Conservation (phyloP, 2,888 invertebrate genomes). For the Drosophila flavopinicola region DNA sequence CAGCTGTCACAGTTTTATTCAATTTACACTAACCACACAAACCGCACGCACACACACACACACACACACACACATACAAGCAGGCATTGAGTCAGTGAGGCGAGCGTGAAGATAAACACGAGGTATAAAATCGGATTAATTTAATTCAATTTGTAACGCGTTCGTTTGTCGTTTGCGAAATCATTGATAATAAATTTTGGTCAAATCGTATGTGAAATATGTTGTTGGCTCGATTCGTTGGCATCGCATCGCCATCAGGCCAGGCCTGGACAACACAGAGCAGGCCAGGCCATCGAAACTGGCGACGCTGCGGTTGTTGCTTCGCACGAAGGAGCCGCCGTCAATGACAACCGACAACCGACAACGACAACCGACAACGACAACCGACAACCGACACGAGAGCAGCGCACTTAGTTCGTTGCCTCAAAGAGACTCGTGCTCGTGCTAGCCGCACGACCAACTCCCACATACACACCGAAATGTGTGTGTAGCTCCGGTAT, state of each 20-base stretch:
- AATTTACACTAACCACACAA: constrained; percentile 43
- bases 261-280: not conserved
- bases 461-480: constrained; percentile 65
- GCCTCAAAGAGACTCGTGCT: constrained; percentile 37
- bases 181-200: constrained; percentile 77
- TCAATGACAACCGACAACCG: constrained; percentile 49
- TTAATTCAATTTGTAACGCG: constrained; percentile 71
- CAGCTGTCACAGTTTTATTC: constrained; percentile 58
- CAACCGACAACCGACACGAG: constrained; percentile 37
- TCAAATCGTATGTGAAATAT: constrained; percentile 74
- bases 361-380: constrained; percentile 21
- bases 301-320: constrained; percentile 68
- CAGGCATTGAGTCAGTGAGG: constrained; percentile 15
- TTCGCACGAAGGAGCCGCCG: constrained; percentile 57
- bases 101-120: constrained; percentile 28
- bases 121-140: constrained; percentile 64
- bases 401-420: constrained; percentile 26
- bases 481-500: constrained; percentile 39
- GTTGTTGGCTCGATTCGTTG: constrained; percentile 30
- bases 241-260: constrained; percentile 3
- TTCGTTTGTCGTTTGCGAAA: constrained; percentile 57
- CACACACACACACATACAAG: constrained; percentile 16
- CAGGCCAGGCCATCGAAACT: constrained; percentile 14
- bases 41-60: constrained; percentile 12
- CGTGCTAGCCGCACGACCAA: constrained; percentile 47